Base-by-base conservation (phyloP, 1,140 invertebrate species). In the Hestina assimilis region DNA sequence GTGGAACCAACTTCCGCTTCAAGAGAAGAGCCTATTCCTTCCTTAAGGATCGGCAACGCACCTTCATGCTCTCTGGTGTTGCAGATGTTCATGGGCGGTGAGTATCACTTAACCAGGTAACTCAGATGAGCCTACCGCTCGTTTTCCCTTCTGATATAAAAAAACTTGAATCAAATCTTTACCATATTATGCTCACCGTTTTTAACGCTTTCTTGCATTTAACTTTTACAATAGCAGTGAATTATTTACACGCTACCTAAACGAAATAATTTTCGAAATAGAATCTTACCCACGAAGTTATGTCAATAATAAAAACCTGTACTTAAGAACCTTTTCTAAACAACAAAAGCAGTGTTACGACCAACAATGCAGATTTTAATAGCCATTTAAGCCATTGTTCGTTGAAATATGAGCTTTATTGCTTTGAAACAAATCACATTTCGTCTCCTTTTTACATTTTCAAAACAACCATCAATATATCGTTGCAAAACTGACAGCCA, bases 301-400 rank as follows among this genome's bases (percentile, higher is more conserved):
- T 38, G 41, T 46, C 41, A 55, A 46, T 19, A 55, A 38, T 12
- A 38, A 43, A n/a, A 55, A 55, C 31, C 14, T 42, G 42, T 46
- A 38, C 29, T 46, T 46, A 24, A 38, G 20, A 46, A 55, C 52
- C 29, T 55, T 43, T 23, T 14, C 24, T 43, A 19, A 23, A 28
- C 38, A 54, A 45, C 41, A 35, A 43, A 33, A 45, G 38, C 40
- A 19, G 8, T 26, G 51, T 40, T 48, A 48, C 31, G 12, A 14
- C 12, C 50, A 29, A 42, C 52, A 38, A 55, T 55, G 52, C 52
- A 46, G 42, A 55, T 46, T 55, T 46, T 55, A 42, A 55, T 46
- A 38, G 28, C 52, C 38, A 29, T 41, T 52, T 52, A 55, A 9
- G 3, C 1, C 31, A 31, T 33, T 48, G 21, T 42, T 31, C 46